Percentiles rank a stretch among this genome's conserved stretches.
These are phyloP conservation scores for Hemistola chrysoprasaria DNA, from an alignment of 2,888 invertebrate species.

Conservation along the genomic window DNA sequence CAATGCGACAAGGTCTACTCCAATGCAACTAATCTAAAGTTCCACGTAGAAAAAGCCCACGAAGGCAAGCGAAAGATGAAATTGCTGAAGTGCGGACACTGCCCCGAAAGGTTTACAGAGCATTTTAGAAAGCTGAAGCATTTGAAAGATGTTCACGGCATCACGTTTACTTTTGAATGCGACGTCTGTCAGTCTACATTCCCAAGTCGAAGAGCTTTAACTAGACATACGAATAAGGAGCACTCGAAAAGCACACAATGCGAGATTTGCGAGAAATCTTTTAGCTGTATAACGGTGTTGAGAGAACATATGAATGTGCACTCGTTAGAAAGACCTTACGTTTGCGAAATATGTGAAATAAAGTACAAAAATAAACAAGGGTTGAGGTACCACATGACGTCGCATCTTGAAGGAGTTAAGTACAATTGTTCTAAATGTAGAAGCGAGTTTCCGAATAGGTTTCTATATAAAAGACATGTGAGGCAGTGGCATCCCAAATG, in stretches of 20 bases:
- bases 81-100: conserved; percentile 57
- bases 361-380: conserved; percentile 74
- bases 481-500: conserved; percentile 59
- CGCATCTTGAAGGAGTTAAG: conserved; percentile 42
- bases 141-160: conserved; percentile 57
- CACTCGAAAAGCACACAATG: conserved; percentile 70
- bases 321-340: no score
- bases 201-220: conserved; percentile 50
- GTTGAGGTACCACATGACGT: conserved; percentile 63
- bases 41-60: conserved; percentile 57
- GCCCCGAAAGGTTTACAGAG: conserved; percentile 58
- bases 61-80: conserved; percentile 54
- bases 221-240: conserved; percentile 60
- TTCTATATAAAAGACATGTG: conserved; percentile 50
- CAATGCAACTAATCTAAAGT: conserved; percentile 62
- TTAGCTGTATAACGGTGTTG: conserved; percentile 59
- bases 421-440: conserved; percentile 53
- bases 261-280: conserved; percentile 70
- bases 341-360: conserved; percentile 71
- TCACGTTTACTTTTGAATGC: conserved; percentile 60
- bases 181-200: conserved; percentile 56
- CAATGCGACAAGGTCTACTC: conserved; percentile 72
- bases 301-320: conserved; percentile 60
- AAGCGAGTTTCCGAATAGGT: conserved; percentile 41
- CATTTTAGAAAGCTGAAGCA: conserved; percentile 65